Evolutionary conservation across 1,140 invertebrate species (phyloP).

Genomic region (Glossosoma conforme): DNA sequence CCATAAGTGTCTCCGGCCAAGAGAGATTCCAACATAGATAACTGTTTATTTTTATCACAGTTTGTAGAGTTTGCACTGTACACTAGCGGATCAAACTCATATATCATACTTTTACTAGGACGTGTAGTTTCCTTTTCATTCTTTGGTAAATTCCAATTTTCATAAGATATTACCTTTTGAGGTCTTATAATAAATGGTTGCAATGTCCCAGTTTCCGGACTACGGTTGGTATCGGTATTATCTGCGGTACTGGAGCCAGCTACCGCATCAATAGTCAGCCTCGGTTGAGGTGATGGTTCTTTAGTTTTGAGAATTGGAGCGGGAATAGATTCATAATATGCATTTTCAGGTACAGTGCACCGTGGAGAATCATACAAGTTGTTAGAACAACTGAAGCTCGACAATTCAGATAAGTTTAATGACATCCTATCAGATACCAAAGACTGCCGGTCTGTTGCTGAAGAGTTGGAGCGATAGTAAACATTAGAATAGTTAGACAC

Average conservation of each 20-base stretch:
- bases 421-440: neutral
- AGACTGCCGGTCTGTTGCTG: neutral
- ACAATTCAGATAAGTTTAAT: neutral
- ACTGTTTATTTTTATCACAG: neutral
- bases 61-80: neutral
- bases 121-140: neutral
- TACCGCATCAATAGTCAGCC: neutral
- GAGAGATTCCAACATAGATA: neutral
- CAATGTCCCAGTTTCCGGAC: neutral
- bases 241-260: neutral
- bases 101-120: slow-evolving; percentile 13
- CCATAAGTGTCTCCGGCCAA: slow-evolving; percentile 1
- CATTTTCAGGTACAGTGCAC: too few species aligned
- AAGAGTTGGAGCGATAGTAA: neutral
- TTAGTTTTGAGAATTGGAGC: too few species aligned
- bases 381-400: neutral
- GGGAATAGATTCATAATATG: too few species aligned
- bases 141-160: slow-evolving; percentile 2
- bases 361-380: too few species aligned
- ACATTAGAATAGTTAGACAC: neutral
- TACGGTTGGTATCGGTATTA: neutral
- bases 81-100: slow-evolving; percentile 14
- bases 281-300: neutral
- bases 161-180: neutral
- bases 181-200: neutral